These are phyloP conservation scores for Arremon aurantiirostris DNA, from an alignment of 2,797 vertebrate species.

Conservation along the genomic window DNA sequence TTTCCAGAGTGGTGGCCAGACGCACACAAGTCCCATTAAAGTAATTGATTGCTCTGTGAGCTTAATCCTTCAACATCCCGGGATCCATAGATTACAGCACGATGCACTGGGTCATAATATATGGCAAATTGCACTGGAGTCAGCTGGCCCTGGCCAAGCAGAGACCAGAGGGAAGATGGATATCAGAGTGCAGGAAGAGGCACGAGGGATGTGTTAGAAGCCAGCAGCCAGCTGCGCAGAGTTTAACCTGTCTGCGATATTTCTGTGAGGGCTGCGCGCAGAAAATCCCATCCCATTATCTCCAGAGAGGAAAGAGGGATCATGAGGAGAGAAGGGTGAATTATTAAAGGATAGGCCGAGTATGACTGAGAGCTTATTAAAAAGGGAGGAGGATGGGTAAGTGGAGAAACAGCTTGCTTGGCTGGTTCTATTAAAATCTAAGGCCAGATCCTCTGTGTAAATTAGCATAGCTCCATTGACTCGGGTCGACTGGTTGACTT, in stretches of 20 bases:
- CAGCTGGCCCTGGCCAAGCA: neutral
- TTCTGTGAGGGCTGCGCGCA: constrained; percentile 34
- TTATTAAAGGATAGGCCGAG: constrained; percentile 59
- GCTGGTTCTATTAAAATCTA: constrained; percentile 62
- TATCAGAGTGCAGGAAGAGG: constrained; percentile 2
- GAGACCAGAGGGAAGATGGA: neutral
- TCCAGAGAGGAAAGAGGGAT: constrained; percentile 35
- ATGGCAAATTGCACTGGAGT: constrained; percentile 5
- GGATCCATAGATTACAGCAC: neutral
- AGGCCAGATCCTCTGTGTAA: constrained; percentile 54
- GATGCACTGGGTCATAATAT: neutral
- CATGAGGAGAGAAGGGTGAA: constrained; percentile 26
- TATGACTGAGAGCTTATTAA: constrained; percentile 64
- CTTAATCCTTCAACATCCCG: neutral
- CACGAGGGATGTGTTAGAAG: constrained; percentile 27
- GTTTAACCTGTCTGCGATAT: neutral
- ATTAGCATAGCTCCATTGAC: constrained; percentile 56
- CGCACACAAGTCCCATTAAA: constrained; percentile 21
- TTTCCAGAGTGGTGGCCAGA: neutral
- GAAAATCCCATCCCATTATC: constrained; percentile 56
- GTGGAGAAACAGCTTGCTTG: constrained; percentile 27
- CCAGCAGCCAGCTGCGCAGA: constrained; percentile 24
- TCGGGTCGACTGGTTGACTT: constrained; percentile 46
- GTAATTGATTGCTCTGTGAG: constrained; percentile 17
- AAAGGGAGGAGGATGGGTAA: constrained; percentile 57